phyloP scores from a whole-genome alignment of 2,888 invertebrate genomes.

The Hymenopus coronatus region DNA sequence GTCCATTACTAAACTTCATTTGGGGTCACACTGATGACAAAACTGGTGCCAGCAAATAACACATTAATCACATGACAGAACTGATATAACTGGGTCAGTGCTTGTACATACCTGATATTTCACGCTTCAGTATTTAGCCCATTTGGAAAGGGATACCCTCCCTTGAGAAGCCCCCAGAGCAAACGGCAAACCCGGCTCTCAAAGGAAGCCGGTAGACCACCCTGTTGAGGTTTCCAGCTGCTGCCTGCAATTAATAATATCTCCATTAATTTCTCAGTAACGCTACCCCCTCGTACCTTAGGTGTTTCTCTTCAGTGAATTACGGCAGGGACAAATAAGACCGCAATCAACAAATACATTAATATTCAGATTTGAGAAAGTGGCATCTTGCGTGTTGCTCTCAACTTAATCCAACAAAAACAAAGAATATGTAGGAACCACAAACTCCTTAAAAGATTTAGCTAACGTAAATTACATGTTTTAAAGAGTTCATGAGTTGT shows the following conservation, averaged over 20 bases:
- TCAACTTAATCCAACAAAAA: too few relatives aligned
- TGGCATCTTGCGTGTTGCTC: too few relatives aligned
- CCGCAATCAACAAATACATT: background rate
- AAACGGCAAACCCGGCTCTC: background rate
- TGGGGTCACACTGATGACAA: too few relatives aligned
- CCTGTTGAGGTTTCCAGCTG: background rate
- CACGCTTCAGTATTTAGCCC: background rate
- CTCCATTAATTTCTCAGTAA: background rate
- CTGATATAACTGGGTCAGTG: background rate
- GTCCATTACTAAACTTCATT: too few relatives aligned
- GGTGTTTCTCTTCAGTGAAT: background rate
- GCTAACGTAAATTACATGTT: too few relatives aligned
- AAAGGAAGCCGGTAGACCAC: background rate
- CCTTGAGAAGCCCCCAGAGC: background rate
- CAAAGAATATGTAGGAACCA: too few relatives aligned
- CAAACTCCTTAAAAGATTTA: too few relatives aligned
- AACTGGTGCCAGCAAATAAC: too few relatives aligned
- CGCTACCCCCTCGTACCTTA: background rate
- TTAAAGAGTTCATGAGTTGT: too few relatives aligned
- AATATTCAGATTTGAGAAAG: too few relatives aligned
- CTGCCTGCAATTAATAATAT: background rate
- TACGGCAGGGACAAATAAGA: background rate
- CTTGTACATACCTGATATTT: background rate
- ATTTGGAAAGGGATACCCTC: background rate
- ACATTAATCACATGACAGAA: background rate